Conservation (phyloP, 64 coral and sea anemone genomes). For the Platygyra sinensis region DNA sequence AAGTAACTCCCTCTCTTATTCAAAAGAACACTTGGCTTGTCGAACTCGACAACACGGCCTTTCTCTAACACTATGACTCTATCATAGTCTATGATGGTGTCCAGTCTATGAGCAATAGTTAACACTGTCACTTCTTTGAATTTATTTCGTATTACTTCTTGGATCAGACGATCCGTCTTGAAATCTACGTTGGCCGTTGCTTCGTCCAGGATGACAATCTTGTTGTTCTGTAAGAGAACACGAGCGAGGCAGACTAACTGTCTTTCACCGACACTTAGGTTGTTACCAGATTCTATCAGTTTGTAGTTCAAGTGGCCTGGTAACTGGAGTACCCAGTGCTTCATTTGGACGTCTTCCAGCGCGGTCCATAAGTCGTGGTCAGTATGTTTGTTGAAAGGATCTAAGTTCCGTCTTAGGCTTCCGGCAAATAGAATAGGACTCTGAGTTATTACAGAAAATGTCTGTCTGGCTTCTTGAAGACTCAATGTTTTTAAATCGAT, state of each 20-base stretch:
- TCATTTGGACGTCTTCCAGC: constrained; percentile 35
- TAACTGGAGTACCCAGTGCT: constrained; percentile 6
- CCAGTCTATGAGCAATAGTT: constrained; percentile 81
- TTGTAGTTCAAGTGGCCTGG: constrained; percentile 50
- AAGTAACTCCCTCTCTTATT: constrained; percentile 32
- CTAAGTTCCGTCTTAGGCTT: constrained; percentile 34
- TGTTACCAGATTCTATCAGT: constrained; percentile 41
- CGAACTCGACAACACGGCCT: constrained; percentile 66
- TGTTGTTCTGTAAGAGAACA: constrained; percentile 55
- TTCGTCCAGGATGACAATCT: constrained; percentile 74
- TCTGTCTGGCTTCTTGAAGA: constrained; percentile 17
- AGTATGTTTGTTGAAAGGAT: constrained; percentile 3
- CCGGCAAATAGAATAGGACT: constrained; percentile 48
- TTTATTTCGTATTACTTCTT: constrained; percentile 66
- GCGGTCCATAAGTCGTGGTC: constrained; percentile 36
- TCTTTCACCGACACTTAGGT: constrained; percentile 62
- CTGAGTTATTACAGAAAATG: constrained; percentile 53
- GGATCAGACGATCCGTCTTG: constrained; percentile 54
- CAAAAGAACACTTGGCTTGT: constrained; percentile 40
- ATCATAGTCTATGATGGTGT: constrained; percentile 79
- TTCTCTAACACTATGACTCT: constrained; percentile 62
- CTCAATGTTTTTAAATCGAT: constrained; percentile 9
- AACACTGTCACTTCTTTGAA: constrained; percentile 72
- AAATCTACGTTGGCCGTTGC: constrained; percentile 63
- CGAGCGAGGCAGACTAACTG: constrained; percentile 62